Percentiles rank a stretch among this genome's conserved stretches.
These are phyloP conservation scores for Uria lomvia DNA, from an alignment of 2,113 vertebrate genomes.

Conservation along the genomic window DNA sequence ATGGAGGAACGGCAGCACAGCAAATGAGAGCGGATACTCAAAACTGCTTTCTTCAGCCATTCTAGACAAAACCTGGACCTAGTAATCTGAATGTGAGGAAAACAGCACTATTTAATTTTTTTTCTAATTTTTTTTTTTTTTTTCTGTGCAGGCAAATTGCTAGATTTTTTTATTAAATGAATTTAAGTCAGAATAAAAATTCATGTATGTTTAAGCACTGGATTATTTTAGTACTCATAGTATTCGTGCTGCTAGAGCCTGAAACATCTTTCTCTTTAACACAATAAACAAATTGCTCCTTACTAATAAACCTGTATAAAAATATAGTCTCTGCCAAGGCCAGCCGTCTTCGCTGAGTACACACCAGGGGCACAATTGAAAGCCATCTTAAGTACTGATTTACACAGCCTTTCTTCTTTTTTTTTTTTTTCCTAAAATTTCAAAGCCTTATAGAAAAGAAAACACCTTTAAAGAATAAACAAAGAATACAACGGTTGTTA, in stretches of 20 bases:
- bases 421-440: background rate
- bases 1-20: background rate
- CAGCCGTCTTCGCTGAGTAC: background rate
- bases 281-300: background rate
- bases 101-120: background rate
- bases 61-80: background rate
- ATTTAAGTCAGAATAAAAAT: background rate
- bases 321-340: background rate
- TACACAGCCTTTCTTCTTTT: background rate
- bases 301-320: background rate
- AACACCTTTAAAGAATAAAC: background rate
- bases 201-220: background rate
- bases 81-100: background rate
- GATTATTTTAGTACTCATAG: background rate
- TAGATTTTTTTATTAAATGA: background rate
- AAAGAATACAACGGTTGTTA: background rate
- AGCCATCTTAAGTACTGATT: background rate
- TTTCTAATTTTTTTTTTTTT: background rate
- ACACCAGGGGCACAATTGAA: background rate
- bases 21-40: background rate
- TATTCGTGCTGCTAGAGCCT: background rate
- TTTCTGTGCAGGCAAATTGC: background rate
- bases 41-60: background rate
- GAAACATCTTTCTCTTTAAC: background rate
- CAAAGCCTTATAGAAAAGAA: background rate